Evolutionary conservation across 2,888 invertebrate species (phyloP).

Genomic region (Lasioglossum marginatum): DNA sequence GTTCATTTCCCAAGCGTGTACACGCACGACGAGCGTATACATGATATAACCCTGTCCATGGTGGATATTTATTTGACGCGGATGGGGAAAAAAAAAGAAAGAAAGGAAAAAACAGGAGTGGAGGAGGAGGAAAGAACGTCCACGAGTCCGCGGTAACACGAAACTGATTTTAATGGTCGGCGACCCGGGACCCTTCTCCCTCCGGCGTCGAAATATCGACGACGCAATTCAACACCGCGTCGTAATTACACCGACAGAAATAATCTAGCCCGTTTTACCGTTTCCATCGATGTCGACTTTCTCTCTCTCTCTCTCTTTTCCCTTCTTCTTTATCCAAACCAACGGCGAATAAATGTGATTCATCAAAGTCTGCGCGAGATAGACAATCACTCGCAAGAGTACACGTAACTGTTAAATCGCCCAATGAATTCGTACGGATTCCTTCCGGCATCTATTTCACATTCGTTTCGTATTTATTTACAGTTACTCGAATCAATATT

Average conservation of each 20-base stretch:
- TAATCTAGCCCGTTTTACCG: constrained; percentile 41
- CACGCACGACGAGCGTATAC: constrained; percentile 21
- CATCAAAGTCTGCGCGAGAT: not conserved
- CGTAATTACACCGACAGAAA: constrained; percentile 72
- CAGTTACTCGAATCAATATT: no score
- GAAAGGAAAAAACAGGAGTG: constrained; percentile 43
- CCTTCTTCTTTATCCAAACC: constrained; percentile 4
- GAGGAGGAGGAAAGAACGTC: constrained; percentile 52
- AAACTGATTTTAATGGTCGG: constrained; percentile 81
- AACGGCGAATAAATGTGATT: constrained; percentile 38
- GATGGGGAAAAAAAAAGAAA: constrained; percentile 55
- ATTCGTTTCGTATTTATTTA: no score
- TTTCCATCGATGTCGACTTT: constrained; percentile 25
- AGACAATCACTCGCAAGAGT: not conserved
- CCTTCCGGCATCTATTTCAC: not conserved
- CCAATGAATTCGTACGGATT: not conserved
- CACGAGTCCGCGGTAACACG: constrained; percentile 74
- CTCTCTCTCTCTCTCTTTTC: not conserved
- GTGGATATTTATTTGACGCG: constrained; percentile 76
- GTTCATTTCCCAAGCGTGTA: constrained; percentile 72
- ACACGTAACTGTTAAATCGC: no score
- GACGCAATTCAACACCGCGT: constrained; percentile 73
- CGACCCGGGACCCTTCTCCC: constrained; percentile 60
- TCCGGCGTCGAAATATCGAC: constrained; percentile 74
- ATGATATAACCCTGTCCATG: constrained; percentile 45